Base-by-base conservation (phyloP, 2,888 invertebrate species). In the Tanypteryx hageni region DNA sequence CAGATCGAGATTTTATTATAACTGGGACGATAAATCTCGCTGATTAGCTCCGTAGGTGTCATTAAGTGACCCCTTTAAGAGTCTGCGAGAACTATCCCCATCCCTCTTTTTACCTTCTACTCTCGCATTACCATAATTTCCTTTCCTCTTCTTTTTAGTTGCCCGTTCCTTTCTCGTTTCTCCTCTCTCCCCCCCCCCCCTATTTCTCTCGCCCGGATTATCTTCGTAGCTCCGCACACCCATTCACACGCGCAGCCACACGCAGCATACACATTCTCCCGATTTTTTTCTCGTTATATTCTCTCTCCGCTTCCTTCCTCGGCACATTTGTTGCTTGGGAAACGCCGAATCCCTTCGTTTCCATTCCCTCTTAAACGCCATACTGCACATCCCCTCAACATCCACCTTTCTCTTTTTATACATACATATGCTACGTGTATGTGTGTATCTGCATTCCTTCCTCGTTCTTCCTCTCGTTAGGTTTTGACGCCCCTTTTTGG, bases 11-110 rank as follows among this genome's bases (percentile, higher is more conserved):
- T 76, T 76, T 76, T 76, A 76, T 76, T 76, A 76, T 76, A 76
- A 22, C 22, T 27, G 76, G 22, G 76, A 13, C 22, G 76, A 27
- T 76, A 76, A 76, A 76, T 76, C 76, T 76, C 22, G 22, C 27
- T 76, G 76, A 76, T 76, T 76, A 76, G 76, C 76, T 76, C 27
- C 76, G 22, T 76, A 76, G 76, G 76, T 76, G 76, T 76, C 76
- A 76, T 76, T 76, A 76, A 76, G 76, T 76, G 76, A 27, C 76
- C 76, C 11, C 27, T 68, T 76, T 76, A 76, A 76, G 76, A 76
- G 76, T 76, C 27, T 27, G 22, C 22, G 27, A 76, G 76, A 27
- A 76, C 22, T 22, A 27, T 27, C 27, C 27, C 76, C 76, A 27
- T 76, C 76, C 76, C 22, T 18, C n/a, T 22, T 22, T 68, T 11